These are phyloP conservation scores for Darevskia nairensis DNA, from an alignment of 2,797 vertebrate genomes.

Conservation along the genomic window DNA sequence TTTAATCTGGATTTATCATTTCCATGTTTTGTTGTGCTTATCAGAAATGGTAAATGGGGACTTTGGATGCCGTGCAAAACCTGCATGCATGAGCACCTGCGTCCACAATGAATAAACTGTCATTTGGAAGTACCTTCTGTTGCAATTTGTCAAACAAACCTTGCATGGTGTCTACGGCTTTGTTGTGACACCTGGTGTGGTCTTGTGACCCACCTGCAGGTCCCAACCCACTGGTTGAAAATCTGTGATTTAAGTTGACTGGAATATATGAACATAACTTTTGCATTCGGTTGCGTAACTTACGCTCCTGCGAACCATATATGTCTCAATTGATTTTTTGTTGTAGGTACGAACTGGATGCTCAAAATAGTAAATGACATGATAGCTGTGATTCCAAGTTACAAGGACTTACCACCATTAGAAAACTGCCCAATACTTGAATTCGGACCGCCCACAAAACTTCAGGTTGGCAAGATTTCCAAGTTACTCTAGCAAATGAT, in stretches of 20 bases:
- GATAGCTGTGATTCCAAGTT: conserved; percentile 46
- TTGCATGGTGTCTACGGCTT: no score
- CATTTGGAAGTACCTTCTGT: no score
- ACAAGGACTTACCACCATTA: conserved; percentile 33
- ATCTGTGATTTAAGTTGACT: neutral
- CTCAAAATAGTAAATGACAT: conserved; percentile 62
- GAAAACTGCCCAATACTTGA: conserved; percentile 62
- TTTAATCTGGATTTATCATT: no score
- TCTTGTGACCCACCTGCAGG: no score
- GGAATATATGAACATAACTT: neutral
- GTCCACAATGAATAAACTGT: no score
- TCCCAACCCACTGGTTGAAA: no score
- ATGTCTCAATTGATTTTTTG: conserved; percentile 34
- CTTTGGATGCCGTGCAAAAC: no score
- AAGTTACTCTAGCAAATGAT: conserved; percentile 1
- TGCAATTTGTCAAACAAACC: no score
- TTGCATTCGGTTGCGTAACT: neutral
- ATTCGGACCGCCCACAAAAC: conserved; percentile 65
- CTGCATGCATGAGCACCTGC: no score
- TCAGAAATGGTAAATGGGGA: no score
- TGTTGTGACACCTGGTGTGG: no score
- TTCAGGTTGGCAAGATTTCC: conserved; percentile 63
- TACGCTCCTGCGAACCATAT: neutral
- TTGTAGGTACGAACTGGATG: conserved; percentile 71
- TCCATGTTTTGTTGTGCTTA: no score